Base-by-base conservation (phyloP, 2,113 vertebrate genomes). In the Sebastes fasciatus region DNA sequence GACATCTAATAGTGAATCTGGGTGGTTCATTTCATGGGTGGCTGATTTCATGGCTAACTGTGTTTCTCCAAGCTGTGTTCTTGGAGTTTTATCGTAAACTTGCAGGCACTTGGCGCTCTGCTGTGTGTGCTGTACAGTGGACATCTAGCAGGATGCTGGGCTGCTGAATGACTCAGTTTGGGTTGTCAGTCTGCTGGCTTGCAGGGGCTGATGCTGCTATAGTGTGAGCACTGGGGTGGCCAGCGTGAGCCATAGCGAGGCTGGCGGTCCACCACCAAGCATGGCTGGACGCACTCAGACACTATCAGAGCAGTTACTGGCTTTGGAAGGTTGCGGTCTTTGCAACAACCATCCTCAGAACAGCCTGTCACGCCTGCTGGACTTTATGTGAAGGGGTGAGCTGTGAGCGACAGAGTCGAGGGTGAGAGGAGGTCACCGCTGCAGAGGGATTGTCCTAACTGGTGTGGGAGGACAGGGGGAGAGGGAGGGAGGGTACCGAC, bases 1-100 rank as follows among this genome's bases (percentile, higher is more conserved):
- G 71, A 34, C 34, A 34, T 69, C 52, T 68, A 49, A 74, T 67
- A 16, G 69, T 51, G 64, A 86, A 70, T 86, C 78, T 90, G 88
- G 92, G 90, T 86, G 88, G 90, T 8, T 66, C 86, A 90, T 91
- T 92, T 92, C 74, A 88, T 74, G 91, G 85, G 78, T 83, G 82
- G 80, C 86, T 84, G 80, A 87, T 89, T 91, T 91, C 84, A 89
- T 86, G 67, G 71, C 80, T 49, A 69, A 64, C 83, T 86, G 77
- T 74, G 75, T 81, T 80, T 89, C 71, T 79, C 68, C 69, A 78
- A 68, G 52, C 80, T 84, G 76, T 3, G 52, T 81, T 90, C 72
- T 88, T 74, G 62, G 63, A 83, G 77, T 76, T 83, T 82, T 80
- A 54, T 86, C 7, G 9, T 51, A 51, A 88, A 80, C 80, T 74